Evolutionary conservation across 2,888 invertebrate species (phyloP), one percentile per base, ranked within the genome.

Genomic region (Danaus chrysippus): DNA sequence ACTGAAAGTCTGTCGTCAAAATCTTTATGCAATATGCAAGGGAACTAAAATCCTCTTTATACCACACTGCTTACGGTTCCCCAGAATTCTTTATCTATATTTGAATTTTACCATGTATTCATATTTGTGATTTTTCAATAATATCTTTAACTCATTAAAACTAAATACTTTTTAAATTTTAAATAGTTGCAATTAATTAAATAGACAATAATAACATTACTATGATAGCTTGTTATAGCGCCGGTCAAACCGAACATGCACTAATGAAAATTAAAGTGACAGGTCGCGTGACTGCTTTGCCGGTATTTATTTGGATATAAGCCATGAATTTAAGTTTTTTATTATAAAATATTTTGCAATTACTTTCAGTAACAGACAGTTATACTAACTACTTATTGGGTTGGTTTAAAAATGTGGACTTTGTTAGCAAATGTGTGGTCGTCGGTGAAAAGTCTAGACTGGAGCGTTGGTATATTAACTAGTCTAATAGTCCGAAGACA

Each of bases 11-110:
- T 64, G 76, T 73, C 75, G 72, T 66, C 69, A 68, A 70, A 71
- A 76, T 77, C 73, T 73, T 74, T 76, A 75, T 76, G 76, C 76
- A 66, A 63, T 64, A 62, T 63, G 64, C 66, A 65, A 54, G 46
- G 49, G 49, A 49, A 17, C 49, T 49, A 49, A 49, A 49, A 49
- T 49, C 49, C 49, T 46, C 62, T 66, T 63, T 62, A 61, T 66
- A 64, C 54, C 53, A 54, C 53, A 53, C 42, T 59, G 13, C 8
- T 46, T 46, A 46, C 46, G 17, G 9, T n/a, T 17, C 17, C 49
- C 10, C n/a, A 17, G 49, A 17, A 17, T n/a, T 49, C 17, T 17
- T 49, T n/a, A 17, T 49, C 9, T 49, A 17, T 46, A 9, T 34
- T 34, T 34, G 23, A 34, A 34, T 34, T 34, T 34, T 34, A 3